Evolutionary conservation across 2,113 vertebrate genomes (phyloP), one percentile per base, ranked within the genome.

Genomic region (Zonotrichia leucophrys): DNA sequence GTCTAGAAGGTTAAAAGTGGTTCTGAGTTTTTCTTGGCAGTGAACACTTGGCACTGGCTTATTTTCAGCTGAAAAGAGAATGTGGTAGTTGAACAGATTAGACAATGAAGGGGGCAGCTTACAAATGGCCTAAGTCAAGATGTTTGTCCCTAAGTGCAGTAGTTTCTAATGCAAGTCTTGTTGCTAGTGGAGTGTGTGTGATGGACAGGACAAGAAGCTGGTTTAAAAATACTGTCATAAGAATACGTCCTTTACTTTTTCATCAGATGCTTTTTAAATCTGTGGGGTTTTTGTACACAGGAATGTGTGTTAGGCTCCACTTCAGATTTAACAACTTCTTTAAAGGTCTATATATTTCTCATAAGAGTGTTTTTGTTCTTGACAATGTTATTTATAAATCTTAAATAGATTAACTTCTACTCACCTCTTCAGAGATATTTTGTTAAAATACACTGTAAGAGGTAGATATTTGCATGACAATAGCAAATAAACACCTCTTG

Each of bases 401-500:
- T 75, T 90, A 92, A 89, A 59, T 91, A 87, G 87, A 88, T 94
- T 56, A 90, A 87, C 60, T 75, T 85, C 21, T 87, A 68, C 31
- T 87, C 31, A 10, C 5, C 9, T 90, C 49, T 83, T 95, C 42
- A 89, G 68, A 81, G 91, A 52, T 70, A 77, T 42, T 92, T 88
- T 52, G 76, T 70, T 62, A 63, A 93, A 95, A 49, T 83, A n/a
- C 33, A 58, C 58, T 90, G 27, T 39, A 94, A 68, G 82, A 95
- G 78, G 35, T 67, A 90, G 56, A 58, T 8, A 58, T 87, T 94
- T 96, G 39, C 87, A 87, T 84, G 66, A 59, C 82, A 95, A 92
- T 46, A 95, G 74, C 79, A 97, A 95, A 85, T 94, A 97, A 96
- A 84, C 31, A 83, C 72, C 92, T 74, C 72, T 63, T 83, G 89